These are phyloP conservation scores for Scaptomyza pallida DNA, from an alignment of 1,140 invertebrate genomes.

Conservation along the genomic window DNA sequence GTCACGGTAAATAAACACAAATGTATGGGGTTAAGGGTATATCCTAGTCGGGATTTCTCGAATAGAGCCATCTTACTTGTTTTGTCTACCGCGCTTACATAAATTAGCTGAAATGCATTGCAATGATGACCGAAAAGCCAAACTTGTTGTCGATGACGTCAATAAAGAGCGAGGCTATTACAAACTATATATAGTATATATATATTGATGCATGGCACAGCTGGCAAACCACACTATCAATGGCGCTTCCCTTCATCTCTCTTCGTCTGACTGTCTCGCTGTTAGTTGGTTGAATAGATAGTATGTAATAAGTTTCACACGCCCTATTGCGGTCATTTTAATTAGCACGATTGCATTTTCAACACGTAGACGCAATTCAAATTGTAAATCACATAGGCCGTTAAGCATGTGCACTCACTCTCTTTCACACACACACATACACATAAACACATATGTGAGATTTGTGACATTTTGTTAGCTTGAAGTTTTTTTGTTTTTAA, in stretches of 20 bases:
- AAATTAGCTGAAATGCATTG: constrained; percentile 7
- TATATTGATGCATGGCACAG: constrained; percentile 10
- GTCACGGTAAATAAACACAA: too few relatives aligned
- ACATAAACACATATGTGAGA: constrained; percentile 16
- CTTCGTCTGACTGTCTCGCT: not conserved
- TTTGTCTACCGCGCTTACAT: not conserved
- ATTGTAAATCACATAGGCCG: constrained; percentile 72
- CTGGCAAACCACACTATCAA: constrained; percentile 11
- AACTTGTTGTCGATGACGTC: constrained; percentile 24
- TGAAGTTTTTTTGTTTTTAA: constrained; percentile 47
- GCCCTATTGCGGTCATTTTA: constrained; percentile 76
- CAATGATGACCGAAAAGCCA: constrained; percentile 6
- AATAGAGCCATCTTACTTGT: too few relatives aligned
- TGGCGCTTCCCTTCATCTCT: not conserved
- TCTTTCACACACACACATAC: constrained; percentile 10
- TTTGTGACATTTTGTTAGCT: constrained; percentile 24
- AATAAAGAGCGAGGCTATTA: not conserved
- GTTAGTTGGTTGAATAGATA: too few relatives aligned
- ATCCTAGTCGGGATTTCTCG: too few relatives aligned
- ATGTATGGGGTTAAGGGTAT: too few relatives aligned
- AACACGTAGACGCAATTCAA: constrained; percentile 72
- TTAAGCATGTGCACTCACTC: constrained; percentile 56
- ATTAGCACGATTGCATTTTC: constrained; percentile 80
- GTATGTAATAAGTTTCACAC: constrained; percentile 71
- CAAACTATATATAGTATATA: too few relatives aligned